These are phyloP conservation scores for Gephyroberyx darwinii DNA, from an alignment of 2,797 vertebrate species.

Conservation along the genomic window DNA sequence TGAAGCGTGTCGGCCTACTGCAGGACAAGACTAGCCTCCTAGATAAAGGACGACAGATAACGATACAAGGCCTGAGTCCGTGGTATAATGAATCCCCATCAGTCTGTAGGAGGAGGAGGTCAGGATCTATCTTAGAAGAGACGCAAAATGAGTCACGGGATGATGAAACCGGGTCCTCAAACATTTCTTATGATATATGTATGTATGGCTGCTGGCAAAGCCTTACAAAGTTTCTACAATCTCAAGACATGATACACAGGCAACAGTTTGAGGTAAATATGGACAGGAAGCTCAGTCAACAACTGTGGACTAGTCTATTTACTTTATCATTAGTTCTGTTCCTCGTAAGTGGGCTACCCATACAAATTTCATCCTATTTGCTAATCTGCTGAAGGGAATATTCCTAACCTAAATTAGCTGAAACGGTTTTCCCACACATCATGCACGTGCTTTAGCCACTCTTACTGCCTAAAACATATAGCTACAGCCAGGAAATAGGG, in stretches of 20 bases:
- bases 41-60: constrained; percentile 29
- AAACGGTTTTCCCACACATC: no score
- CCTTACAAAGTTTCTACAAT: neutral
- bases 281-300: no score
- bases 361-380: no score
- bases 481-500: neutral
- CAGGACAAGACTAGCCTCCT: neutral
- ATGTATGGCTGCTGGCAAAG: neutral
- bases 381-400: no score
- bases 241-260: neutral
- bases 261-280: no score
- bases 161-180: neutral
- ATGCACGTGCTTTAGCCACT: neutral
- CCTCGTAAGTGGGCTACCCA: no score
- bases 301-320: neutral
- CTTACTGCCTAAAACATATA: neutral
- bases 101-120: constrained; percentile 4
- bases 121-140: neutral
- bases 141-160: neutral
- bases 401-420: no score
- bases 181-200: no score
- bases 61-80: neutral
- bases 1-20: constrained; percentile 24
- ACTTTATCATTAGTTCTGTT: neutral
- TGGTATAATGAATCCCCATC: constrained; percentile 8